Base-by-base conservation (phyloP, 2,113 vertebrate species). In the Saguinus midas region DNA sequence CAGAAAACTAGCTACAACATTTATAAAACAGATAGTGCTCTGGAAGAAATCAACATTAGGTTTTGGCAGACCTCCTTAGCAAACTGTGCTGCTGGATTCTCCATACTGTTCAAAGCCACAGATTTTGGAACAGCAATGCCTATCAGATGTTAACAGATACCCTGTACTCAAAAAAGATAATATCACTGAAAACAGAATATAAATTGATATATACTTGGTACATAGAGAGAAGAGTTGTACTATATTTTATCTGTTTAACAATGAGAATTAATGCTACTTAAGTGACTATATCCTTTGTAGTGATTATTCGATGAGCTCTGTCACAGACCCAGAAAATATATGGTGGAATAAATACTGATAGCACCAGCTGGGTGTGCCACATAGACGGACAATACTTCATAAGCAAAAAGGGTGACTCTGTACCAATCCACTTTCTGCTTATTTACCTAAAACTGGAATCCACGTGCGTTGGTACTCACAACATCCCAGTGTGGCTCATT, bases 321-420 rank as follows among this genome's bases (percentile, higher is more conserved):
- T 14, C 81, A 37, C 91, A 95, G 50, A 82, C 21, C 48, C 61
- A 81, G 35, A 37, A 45, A 58, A 11, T 35, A 58, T 27, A 20
- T 20, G 23, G 75, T 55, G 12, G 23, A 61, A 76, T 82, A 57
- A 55, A 2, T 37, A 12, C 58, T 68, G 29, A 76, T 21, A 43
- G 18, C 16, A 52, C 40, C 32, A 32, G 14, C 27, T 48, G 4
- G 58, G 4, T 52, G 48, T 13, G 35, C 72, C 25, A 0, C 25
- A 27, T 11, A 9, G 12, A 52, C 1, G 0, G n/a, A 9, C 81
- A 45, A 0, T n/a, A 17, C 10, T 88, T 32, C 57, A 1, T 29
- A 64, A 82, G 4, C n/a, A 32, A 48, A 45, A 66, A 21, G 8
- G 13, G n/a, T 61, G 18, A 9, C 18, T 68, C 8, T 82, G 66